A percentile compares a stretch with the other conserved stretches of the same genome.
Evolutionary conservation across 1,140 invertebrate species (phyloP).

Genomic region (Pristionchus pacificus): DNA sequence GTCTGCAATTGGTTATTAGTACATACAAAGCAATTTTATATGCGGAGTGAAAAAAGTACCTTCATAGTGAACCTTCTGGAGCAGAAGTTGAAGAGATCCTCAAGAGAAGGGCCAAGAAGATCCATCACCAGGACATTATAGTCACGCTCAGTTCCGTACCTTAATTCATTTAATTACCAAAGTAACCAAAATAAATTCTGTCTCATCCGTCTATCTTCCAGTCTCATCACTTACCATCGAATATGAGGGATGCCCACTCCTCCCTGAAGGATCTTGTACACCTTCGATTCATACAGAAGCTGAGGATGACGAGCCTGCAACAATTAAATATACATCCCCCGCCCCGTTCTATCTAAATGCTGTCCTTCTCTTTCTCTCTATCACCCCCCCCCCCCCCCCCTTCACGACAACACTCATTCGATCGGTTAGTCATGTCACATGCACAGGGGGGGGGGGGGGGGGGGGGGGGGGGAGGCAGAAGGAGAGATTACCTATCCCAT

Average conservation of each 20-base stretch:
- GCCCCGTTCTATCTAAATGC: too few species aligned
- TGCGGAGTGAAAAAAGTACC: constrained; percentile 63
- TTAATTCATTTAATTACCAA: too few species aligned
- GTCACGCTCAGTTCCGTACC: constrained; percentile 77
- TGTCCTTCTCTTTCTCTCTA: too few species aligned
- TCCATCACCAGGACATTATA: constrained; percentile 97
- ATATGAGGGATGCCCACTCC: constrained; percentile 92
- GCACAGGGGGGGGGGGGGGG: too few species aligned
- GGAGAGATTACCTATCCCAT: too few species aligned
- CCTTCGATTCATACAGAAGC: constrained; percentile 86
- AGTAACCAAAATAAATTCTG: too few species aligned
- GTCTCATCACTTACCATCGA: constrained; percentile 67
- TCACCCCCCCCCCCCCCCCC: too few species aligned
- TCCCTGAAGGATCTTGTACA: constrained; percentile 76
- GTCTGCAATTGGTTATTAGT: constrained; percentile 65
- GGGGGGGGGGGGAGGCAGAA: too few species aligned
- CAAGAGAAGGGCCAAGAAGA: constrained; percentile 84
- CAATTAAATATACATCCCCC: too few species aligned
- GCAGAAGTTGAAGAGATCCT: constrained; percentile 96
- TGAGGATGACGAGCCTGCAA: constrained; percentile 80
- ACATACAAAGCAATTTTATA: constrained; percentile 45
- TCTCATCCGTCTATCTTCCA: too few species aligned
- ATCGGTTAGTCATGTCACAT: too few species aligned
- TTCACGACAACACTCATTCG: too few species aligned
- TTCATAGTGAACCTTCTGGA: constrained; percentile 91